Base-by-base conservation (phyloP, 2,113 vertebrate genomes). In the Myrmophylax atrothorax region DNA sequence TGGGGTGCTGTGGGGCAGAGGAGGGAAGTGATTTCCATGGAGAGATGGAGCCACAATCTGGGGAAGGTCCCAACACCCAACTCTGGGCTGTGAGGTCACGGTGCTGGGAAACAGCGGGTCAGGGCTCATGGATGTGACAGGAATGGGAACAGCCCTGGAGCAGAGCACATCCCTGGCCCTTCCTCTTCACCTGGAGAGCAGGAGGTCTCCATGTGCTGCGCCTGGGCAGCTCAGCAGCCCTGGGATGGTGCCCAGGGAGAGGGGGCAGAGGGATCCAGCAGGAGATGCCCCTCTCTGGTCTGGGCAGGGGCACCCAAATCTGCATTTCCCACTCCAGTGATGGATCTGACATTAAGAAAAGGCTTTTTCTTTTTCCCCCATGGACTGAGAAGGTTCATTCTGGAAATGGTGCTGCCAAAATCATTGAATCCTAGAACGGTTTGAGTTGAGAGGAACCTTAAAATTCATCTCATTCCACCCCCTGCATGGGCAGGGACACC, bases 81-180 rank as follows among this genome's bases (percentile, higher is more conserved):
- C n/a, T 12, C 2, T 3, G 12, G 25, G 10, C 59, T 19, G 1
- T 13, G 67, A 82, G 38, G n/a, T n/a, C 3, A 6, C 2, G 3
- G 52, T 38, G 64, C 33, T 28, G 58, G 64, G 64, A 40, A 42
- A 40, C 6, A 28, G 19, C 52, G 14, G 55, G 33, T 66, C 16
- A 7, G 53, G 9, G 49, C 20, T 55, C 56, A 9, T 0, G 5
- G 46, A 47, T 55, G 26, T n/a, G 67, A 64, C 15, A 8, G n/a
- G 62, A 55, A 62, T 5, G 42, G 80, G 42, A 12, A 79, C 42
- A 63, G 7, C 24, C 55, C 63, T 31, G 63, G 37, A 69, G 56
- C 20, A 26, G 23, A n/a, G 56, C 33, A n/a, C 29, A 38, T 63
- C 8, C 47, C 35, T 66, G 26, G 15, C 29, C 10, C 20, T 22